Conservation (phyloP, 2,888 invertebrate genomes). For the Xestobium rufovillosum region DNA sequence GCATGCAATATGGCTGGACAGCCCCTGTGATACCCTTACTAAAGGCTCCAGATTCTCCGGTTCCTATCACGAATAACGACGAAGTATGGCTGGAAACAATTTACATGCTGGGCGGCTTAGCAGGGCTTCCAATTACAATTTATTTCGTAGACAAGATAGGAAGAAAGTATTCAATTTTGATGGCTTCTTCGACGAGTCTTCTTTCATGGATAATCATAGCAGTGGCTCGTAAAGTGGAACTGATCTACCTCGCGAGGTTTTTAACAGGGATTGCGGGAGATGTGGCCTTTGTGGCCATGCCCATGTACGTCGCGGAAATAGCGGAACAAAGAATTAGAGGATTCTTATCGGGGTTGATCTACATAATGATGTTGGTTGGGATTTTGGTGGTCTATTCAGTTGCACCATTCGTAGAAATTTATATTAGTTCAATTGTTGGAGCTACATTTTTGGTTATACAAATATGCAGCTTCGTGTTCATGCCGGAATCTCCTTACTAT, state of each 20-base stretch:
- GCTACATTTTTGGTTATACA: constrained; percentile 31
- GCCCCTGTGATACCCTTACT: constrained; percentile 38
- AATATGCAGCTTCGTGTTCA: constrained; percentile 35
- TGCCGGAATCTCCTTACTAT: constrained; percentile 42
- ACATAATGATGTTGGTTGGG: constrained; percentile 41
- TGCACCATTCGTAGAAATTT: constrained; percentile 36
- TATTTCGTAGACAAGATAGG: constrained; percentile 36
- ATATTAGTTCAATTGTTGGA: constrained; percentile 35
- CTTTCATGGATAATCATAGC: constrained; percentile 38
- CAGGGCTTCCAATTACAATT: constrained; percentile 34
- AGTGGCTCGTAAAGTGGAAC: constrained; percentile 31
- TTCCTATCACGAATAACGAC: constrained; percentile 29
- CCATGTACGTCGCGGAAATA: constrained; percentile 42
- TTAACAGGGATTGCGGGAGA: constrained; percentile 39
- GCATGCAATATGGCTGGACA: constrained; percentile 42
- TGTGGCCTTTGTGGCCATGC: constrained; percentile 40
- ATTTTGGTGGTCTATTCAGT: constrained; percentile 37
- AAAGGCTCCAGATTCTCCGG: constrained; percentile 29
- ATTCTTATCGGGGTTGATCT: constrained; percentile 39
- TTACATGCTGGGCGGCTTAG: constrained; percentile 29
- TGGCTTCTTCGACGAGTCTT: constrained; percentile 34
- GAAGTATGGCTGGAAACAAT: constrained; percentile 31
- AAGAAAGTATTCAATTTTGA: constrained; percentile 35
- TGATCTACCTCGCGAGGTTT: constrained; percentile 37
- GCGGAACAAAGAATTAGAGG: constrained; percentile 41